Base-by-base conservation (phyloP, 1,140 invertebrate species). In the Temnothorax nylanderi region DNA sequence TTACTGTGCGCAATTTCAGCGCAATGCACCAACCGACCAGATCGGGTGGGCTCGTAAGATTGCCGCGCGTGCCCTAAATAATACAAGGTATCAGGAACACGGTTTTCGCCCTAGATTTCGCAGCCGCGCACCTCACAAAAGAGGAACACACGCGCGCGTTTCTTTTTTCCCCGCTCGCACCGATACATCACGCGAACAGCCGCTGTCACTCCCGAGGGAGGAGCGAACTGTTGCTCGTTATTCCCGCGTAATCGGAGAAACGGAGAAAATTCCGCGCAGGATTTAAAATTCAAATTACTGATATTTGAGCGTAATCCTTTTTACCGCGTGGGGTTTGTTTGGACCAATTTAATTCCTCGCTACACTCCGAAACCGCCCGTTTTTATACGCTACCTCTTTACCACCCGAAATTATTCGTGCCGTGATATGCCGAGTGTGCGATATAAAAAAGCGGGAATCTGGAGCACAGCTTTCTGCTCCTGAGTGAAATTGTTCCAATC, bases 1-100 rank as follows among this genome's bases (percentile, higher is more conserved):
- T 86, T 80, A 49, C 76, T 44, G 65, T 60, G 86, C 44, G 72
- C 87, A 88, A 89, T 89, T 88, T 84, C 87, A 82, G 82, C 87
- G 88, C 88, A 89, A 82, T 89, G 88, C 88, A 89, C 74, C 75
- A 88, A 47, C 54, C 34, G 37, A 34, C 56, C 37, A 71, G 69
- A 86, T 54, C 85, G 64, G 64, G 74, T 72, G 62, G 85, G 71
- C 64, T 58, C 75, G 37, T 87, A 87, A 85, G 88, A 89, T 86
- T 76, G 87, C 80, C 62, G 78, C 44, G 71, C 65, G 54, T 44
- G 65, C 5, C 56, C 51, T 87, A 74, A 87, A 89, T 85, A 85
- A 89, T 87, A 64, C 26, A 87, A 44, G 26, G 37, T 41, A 81
- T 86, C 37, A 34, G 41, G 47, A 69, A 26, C 47, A 56, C 64